Evolutionary conservation across 2,888 invertebrate genomes (phyloP).

Genomic region (Ennomos erosarius): DNA sequence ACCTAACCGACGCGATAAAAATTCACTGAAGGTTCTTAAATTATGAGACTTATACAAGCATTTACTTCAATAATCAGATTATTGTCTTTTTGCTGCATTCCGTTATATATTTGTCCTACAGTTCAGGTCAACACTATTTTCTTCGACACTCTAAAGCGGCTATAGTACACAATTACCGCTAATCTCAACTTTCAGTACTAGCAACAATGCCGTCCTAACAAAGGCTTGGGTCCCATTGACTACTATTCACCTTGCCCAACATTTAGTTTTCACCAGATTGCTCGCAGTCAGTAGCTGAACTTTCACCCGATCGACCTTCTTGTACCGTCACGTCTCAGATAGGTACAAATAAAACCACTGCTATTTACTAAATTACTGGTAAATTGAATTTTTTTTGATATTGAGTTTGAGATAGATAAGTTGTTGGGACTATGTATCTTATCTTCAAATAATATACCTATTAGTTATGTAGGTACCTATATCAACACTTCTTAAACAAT

Average conservation of each 20-base stretch:
- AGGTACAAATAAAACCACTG: constrained; percentile 28
- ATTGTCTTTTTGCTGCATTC: no score
- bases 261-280: constrained; percentile 56
- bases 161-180: constrained; percentile 23
- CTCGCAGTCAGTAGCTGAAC: constrained; percentile 53
- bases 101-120: no score
- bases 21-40: no score
- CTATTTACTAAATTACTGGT: constrained; percentile 34
- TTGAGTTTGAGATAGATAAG: constrained; percentile 12
- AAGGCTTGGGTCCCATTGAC: constrained; percentile 38
- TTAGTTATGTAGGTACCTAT: no score
- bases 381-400: constrained; percentile 31
- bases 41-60: no score
- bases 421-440: constrained; percentile 5
- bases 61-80: no score
- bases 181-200: constrained; percentile 28
- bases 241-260: constrained; percentile 43
- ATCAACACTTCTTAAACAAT: no score
- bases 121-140: constrained; percentile 17
- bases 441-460: no score
- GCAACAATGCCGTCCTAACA: constrained; percentile 30
- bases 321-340: constrained; percentile 50
- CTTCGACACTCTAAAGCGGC: constrained; percentile 10
- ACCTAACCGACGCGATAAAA: no score
- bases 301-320: constrained; percentile 68